Conservation (phyloP, 1,140 invertebrate genomes). For the Drosophila carrolli region DNA sequence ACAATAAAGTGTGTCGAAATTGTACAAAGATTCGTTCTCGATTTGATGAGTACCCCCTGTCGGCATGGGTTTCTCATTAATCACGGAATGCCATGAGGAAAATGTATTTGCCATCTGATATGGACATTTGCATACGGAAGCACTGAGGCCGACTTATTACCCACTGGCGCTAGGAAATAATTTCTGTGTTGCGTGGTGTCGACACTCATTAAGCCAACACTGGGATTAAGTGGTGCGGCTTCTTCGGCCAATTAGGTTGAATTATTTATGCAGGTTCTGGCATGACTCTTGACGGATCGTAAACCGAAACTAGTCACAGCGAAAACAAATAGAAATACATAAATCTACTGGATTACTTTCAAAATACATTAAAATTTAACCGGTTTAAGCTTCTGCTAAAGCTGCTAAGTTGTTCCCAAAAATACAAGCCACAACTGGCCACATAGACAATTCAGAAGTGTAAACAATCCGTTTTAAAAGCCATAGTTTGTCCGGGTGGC, state of each 20-base stretch:
- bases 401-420: slow-evolving; percentile 53
- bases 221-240: slow-evolving; percentile 21
- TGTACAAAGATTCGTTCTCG: slow-evolving; percentile 64
- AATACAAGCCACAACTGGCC: slow-evolving; percentile 13
- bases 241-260: slow-evolving; percentile 35
- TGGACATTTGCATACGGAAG: slow-evolving; percentile 76
- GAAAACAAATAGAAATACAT: slow-evolving; percentile 49
- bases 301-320: slow-evolving; percentile 31
- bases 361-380: slow-evolving; percentile 68
- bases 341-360: slow-evolving; percentile 72
- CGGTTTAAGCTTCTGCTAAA: slow-evolving; percentile 58
- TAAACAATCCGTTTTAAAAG: slow-evolving; percentile 68
- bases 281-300: slow-evolving; percentile 47
- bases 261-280: slow-evolving; percentile 57
- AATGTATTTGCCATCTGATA: slow-evolving; percentile 26
- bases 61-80: slow-evolving; percentile 61
- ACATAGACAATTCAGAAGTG: slow-evolving; percentile 39
- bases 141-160: slow-evolving; percentile 29
- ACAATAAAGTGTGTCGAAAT: slow-evolving; percentile 69
- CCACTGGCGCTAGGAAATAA: slow-evolving; percentile 16
- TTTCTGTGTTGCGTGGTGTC: slow-evolving; percentile 36
- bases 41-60: slow-evolving; percentile 41
- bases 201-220: slow-evolving; percentile 14
- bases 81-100: slow-evolving; percentile 57
- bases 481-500: slow-evolving; percentile 38